phyloP scores from a whole-genome alignment of 2,113 vertebrate species.

The Isurus oxyrinchus region DNA sequence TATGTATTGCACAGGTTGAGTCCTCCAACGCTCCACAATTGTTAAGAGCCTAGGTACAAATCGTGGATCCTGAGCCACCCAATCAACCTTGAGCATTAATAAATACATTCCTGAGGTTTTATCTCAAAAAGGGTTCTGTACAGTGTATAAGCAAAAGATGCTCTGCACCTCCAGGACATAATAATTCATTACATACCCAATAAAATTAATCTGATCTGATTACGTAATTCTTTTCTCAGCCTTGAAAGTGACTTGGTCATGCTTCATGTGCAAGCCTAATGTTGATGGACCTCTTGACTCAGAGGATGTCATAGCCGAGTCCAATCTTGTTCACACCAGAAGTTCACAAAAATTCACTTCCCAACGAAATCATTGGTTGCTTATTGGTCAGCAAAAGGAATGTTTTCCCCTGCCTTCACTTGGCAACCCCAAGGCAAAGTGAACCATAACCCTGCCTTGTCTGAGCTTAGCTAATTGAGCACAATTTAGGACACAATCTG shows the following conservation, averaged over 20 bases:
- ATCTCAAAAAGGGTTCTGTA: not conserved
- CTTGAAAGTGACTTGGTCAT: not conserved
- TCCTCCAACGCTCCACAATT: not conserved
- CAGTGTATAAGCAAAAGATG: not conserved
- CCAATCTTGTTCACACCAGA: not conserved
- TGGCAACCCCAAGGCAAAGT: not conserved
- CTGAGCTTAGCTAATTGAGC: not conserved
- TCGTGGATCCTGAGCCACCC: not conserved
- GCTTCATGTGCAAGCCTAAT: not conserved
- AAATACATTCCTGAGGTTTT: not conserved
- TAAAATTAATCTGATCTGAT: not conserved
- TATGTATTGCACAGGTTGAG: not conserved
- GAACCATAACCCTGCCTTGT: not conserved
- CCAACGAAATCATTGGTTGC: not conserved
- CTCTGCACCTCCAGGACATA: not conserved
- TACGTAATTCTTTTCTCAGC: not conserved
- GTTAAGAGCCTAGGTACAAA: not conserved
- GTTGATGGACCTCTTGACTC: not conserved
- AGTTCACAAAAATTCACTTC: not conserved
- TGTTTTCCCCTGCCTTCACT: not conserved
- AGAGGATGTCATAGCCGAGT: not conserved
- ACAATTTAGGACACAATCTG: not conserved
- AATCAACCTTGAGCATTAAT: not conserved
- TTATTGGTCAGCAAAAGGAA: not conserved
- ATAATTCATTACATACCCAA: not conserved